Conservation (phyloP, 2,113 vertebrate genomes). For the Columba livia region DNA sequence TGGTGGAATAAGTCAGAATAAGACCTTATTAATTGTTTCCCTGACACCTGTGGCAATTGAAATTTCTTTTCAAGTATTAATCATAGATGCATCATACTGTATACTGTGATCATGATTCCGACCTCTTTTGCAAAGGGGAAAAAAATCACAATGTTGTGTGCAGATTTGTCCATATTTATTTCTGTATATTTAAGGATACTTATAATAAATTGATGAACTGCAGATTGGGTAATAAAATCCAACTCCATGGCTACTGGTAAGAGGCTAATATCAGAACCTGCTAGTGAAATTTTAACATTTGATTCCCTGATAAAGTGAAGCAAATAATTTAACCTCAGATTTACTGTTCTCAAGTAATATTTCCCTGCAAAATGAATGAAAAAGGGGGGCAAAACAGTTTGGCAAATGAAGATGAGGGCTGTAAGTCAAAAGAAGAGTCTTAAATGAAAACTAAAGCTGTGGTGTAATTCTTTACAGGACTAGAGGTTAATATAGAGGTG, state of each 20-base stretch:
- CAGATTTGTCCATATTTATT: background rate
- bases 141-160: background rate
- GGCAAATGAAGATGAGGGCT: background rate
- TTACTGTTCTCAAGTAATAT: background rate
- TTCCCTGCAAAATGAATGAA: constrained; percentile 32
- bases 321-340: background rate
- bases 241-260: background rate
- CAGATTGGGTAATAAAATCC: constrained; percentile 46
- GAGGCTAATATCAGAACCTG: constrained; percentile 32
- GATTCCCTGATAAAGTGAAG: constrained; percentile 27
- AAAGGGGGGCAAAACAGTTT: background rate
- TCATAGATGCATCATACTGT: background rate
- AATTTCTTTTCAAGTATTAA: background rate
- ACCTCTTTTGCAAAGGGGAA: background rate
- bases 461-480: background rate
- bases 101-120: background rate
- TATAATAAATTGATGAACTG: constrained; percentile 43
- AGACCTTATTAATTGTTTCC: background rate
- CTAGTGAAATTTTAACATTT: constrained; percentile 30
- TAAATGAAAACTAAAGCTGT: background rate
- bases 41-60: background rate
- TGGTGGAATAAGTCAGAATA: background rate
- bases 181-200: background rate
- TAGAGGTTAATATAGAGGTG: background rate
- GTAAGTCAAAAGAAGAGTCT: background rate